Percentiles rank a stretch among this genome's conserved stretches.
phyloP scores from a whole-genome alignment of 2,888 invertebrate species.

The Euclidia mi region DNA sequence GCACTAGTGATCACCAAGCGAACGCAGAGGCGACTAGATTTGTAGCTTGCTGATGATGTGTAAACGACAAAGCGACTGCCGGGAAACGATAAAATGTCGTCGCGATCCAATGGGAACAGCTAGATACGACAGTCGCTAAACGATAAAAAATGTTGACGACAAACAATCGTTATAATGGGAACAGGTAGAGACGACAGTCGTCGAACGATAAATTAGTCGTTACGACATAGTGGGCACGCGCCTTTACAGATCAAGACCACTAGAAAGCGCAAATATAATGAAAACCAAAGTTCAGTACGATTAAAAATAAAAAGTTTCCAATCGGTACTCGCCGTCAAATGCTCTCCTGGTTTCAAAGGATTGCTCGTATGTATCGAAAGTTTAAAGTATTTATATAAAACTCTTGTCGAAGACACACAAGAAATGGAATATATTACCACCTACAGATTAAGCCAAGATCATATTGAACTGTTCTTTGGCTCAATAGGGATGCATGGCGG shows the following conservation, averaged over 20 bases:
- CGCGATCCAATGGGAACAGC: no score
- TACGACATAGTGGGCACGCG: no score
- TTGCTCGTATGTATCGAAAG: slow-evolving; percentile 31
- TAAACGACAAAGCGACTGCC: no score
- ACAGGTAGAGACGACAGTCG: no score
- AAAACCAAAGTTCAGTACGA: not conserved
- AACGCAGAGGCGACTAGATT: no score
- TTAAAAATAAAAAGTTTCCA: slow-evolving; percentile 4
- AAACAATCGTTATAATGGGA: no score
- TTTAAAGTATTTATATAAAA: not conserved
- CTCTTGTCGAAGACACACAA: slow-evolving; percentile 12
- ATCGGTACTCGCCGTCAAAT: not conserved
- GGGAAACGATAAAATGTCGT: no score
- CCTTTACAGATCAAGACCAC: slow-evolving; percentile 2
- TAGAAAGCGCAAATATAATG: not conserved
- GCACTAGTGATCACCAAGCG: no score
- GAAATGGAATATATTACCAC: slow-evolving; percentile 21
- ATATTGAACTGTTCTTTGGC: slow-evolving; percentile 37
- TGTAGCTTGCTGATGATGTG: no score
- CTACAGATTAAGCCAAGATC: slow-evolving; percentile 34
- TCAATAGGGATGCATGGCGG: slow-evolving; percentile 38
- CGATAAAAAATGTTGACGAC: no score
- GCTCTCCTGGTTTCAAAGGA: slow-evolving; percentile 33
- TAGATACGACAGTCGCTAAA: no score
- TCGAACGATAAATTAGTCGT: no score